Evolutionary conservation across 2,113 vertebrate genomes (phyloP).

Genomic region (Caretta caretta): DNA sequence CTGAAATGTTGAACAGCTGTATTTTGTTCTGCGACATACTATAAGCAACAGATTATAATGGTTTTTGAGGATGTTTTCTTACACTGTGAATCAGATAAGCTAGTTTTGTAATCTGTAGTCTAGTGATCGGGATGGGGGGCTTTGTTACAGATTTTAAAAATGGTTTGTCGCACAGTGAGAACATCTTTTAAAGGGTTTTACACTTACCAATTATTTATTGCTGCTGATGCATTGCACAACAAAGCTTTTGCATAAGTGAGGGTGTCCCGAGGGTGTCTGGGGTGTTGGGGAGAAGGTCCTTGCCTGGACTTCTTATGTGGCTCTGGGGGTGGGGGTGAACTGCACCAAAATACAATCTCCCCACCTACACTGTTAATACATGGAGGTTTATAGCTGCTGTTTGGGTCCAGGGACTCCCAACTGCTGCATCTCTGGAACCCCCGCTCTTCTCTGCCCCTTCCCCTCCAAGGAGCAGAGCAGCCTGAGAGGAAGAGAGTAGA

Average conservation of each 20-base stretch:
- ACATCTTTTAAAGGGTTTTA: too few relatives aligned
- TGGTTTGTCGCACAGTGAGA: not conserved
- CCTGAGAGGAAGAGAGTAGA: not conserved
- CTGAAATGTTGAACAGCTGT: not conserved
- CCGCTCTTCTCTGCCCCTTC: not conserved
- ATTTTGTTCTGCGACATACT: not conserved
- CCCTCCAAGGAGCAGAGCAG: not conserved
- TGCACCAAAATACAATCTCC: not conserved
- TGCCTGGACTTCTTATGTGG: not conserved
- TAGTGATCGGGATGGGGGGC: not conserved
- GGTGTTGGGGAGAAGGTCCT: not conserved
- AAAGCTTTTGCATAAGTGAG: not conserved
- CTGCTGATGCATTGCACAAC: not conserved
- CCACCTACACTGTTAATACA: not conserved
- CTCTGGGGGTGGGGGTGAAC: not conserved
- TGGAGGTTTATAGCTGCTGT: not conserved
- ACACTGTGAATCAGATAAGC: not conserved
- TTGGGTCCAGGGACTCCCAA: not conserved
- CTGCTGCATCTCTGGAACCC: not conserved
- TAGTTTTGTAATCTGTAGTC: not conserved
- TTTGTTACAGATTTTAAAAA: not conserved
- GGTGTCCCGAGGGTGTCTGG: not conserved
- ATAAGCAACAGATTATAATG: not conserved
- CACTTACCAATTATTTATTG: not conserved
- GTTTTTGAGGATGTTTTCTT: not conserved